Conservation (phyloP, 2,797 vertebrate genomes). For the Anisognathus igniventris region DNA sequence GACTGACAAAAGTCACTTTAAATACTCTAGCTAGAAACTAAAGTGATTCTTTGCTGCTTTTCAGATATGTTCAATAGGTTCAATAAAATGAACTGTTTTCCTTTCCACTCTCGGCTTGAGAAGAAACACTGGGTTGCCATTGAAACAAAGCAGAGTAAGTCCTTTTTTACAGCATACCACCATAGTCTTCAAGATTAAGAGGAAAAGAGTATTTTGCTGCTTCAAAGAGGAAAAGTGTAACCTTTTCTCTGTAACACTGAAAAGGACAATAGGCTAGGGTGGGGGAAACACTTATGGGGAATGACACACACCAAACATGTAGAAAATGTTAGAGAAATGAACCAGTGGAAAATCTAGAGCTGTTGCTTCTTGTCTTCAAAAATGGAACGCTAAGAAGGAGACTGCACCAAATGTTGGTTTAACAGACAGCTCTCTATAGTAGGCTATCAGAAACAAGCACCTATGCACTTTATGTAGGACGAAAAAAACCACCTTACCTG, state of each 20-base stretch:
- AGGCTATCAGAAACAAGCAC: not conserved
- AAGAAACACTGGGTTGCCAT: not conserved
- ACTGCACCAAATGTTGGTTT: not conserved
- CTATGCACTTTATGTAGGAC: not conserved
- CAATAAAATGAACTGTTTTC: not conserved
- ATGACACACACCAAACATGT: not conserved
- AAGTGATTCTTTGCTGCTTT: not conserved
- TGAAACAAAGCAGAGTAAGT: not conserved
- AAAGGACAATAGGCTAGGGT: not conserved
- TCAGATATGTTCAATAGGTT: not conserved
- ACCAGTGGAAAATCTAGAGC: not conserved
- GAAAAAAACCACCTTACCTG: not conserved
- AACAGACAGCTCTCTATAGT: not conserved
- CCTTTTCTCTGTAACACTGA: not conserved
- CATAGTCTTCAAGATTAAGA: not conserved
- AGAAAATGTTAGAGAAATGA: not conserved
- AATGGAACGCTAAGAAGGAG: not conserved
- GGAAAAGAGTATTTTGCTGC: not conserved
- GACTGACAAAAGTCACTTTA: not conserved
- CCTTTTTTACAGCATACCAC: not conserved
- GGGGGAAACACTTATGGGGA: fast-evolving
- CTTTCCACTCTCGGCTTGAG: not conserved
- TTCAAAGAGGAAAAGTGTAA: not conserved
- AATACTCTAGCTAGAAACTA: not conserved
- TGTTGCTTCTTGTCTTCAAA: not conserved